These are phyloP conservation scores for Drosophila subsilvestris DNA, from an alignment of 2,888 invertebrate genomes.

Conservation along the genomic window DNA sequence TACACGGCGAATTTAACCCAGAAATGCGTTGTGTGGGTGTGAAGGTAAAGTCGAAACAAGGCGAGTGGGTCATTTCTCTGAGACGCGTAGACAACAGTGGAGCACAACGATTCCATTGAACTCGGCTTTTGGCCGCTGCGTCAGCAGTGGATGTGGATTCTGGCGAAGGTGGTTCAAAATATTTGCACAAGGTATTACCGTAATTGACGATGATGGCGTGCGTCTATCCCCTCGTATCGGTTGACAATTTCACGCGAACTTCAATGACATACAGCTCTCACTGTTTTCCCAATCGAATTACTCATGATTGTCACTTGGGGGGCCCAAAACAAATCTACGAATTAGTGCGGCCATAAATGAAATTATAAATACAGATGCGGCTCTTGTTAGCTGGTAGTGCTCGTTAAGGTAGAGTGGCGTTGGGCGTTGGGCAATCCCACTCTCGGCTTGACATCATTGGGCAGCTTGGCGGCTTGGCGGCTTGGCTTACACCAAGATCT, in stretches of 20 bases:
- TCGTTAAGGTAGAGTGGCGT: neutral
- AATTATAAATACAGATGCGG: constrained; percentile 43
- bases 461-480: neutral
- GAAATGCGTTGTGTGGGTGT: constrained; percentile 14
- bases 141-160: constrained; percentile 35
- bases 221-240: constrained; percentile 35
- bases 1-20: constrained; percentile 21
- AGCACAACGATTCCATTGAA: constrained; percentile 68
- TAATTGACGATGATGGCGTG: constrained; percentile 34
- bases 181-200: constrained; percentile 59
- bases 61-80: constrained; percentile 36
- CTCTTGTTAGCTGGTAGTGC: constrained; percentile 45
- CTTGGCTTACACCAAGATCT: neutral
- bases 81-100: constrained; percentile 3
- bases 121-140: constrained; percentile 49
- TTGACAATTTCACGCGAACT: constrained; percentile 64
- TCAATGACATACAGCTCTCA: constrained; percentile 33
- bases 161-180: constrained; percentile 50
- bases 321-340: constrained; percentile 2
- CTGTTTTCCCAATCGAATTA: constrained; percentile 62
- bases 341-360: constrained; percentile 63
- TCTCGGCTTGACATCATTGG: constrained; percentile 24
- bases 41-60: constrained; percentile 2
- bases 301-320: constrained; percentile 49
- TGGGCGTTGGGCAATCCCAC: neutral